Evolutionary conservation across 1,140 invertebrate genomes (phyloP), one percentile per base, ranked within the genome.

Genomic region (Xylocopa sonorina): DNA sequence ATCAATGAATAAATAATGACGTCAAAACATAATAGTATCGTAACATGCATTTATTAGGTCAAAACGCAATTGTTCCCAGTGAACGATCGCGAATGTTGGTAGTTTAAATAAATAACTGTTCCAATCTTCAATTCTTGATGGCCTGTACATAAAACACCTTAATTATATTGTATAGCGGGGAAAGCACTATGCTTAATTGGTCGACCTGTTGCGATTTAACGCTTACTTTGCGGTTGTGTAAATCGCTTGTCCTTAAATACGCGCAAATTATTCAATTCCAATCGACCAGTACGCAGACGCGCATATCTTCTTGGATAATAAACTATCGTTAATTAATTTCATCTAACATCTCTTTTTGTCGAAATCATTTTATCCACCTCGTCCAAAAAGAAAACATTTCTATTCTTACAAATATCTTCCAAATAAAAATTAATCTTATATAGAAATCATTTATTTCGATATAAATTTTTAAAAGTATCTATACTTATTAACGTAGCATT

Each of bases 111-210:
- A 41, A 32, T 66, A 63, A 58, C 58, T 43, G 27, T 76, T 55
- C 41, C 43, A 68, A 43, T 77, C 46, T 58, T 55, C 62, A 38
- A 27, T 43, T 75, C 48, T 77, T 41, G 9, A 77, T 58, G 74
- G 62, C 63, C 50, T 77, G 74, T 77, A 77, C 63, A 77, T 69
- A 77, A 68, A 66, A 75, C 3, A 75, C 12, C 24, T 51, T 38
- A 64, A 64, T 18, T 34, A 68, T 48, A 68, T 48, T 58, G 74
- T 77, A 77, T 77, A 64, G 41, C 18, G 7, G n/a, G 38, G 34
- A 12, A 57, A 68, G 58, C 18, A 68, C 48, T 50, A 43, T 48
- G 63, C 74, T 58, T 41, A 64, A 55, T 46, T 34, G 63, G 24
- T 77, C 53, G 64, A 77, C 32, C 27, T 50, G 66, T 48, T 58